These are phyloP conservation scores for Smutsia gigantea DNA, from an alignment of 2,797 vertebrate genomes.

Conservation along the genomic window DNA sequence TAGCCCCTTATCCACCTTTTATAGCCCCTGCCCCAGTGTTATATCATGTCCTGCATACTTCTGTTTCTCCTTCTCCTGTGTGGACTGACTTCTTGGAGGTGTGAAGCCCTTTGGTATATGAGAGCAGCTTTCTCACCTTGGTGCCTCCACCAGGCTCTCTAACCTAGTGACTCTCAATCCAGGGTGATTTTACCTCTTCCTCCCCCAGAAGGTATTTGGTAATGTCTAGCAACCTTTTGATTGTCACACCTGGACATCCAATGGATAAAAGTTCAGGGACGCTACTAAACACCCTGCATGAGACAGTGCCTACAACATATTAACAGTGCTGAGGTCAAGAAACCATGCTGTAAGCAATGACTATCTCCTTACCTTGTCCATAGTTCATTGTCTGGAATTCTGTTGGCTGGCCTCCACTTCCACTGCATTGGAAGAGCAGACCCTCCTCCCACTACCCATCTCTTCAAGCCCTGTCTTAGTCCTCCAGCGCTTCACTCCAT, in stretches of 20 bases:
- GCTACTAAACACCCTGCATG: not conserved
- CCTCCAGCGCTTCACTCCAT: not conserved
- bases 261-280: not conserved
- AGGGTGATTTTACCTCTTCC: not conserved
- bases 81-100: not conserved
- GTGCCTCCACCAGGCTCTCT: not conserved
- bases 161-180: not conserved
- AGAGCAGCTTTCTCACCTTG: not conserved
- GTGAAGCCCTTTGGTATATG: not conserved
- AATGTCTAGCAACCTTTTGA: not conserved
- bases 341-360: not conserved
- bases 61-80: not conserved
- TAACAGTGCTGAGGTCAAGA: not conserved
- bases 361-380: rapidly evolving
- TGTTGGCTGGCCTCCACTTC: not conserved
- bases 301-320: not conserved
- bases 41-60: not conserved
- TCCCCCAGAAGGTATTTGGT: not conserved
- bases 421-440: not conserved
- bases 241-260: not conserved
- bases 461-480: not conserved
- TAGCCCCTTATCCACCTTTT: not conserved
- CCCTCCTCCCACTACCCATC: not conserved
- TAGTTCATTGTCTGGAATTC: not conserved
- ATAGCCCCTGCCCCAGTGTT: not conserved